These are phyloP conservation scores for Ovis canadensis DNA, from an alignment of 2,113 vertebrate species.

Conservation along the genomic window DNA sequence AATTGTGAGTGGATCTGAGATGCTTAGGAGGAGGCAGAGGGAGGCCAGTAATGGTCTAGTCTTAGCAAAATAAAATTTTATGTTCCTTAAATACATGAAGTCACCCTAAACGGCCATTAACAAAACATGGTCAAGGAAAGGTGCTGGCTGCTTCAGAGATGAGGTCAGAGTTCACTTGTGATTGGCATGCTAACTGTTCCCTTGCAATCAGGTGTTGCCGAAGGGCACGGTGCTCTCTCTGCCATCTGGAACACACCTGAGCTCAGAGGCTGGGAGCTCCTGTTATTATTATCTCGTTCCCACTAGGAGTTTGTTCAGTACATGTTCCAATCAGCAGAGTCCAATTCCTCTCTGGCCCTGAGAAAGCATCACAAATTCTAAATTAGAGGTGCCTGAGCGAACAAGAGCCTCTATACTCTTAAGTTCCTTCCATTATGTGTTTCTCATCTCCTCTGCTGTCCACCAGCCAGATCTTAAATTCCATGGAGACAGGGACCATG, in stretches of 20 bases:
- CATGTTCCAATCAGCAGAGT: constrained; percentile 20
- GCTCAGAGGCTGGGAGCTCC: neutral
- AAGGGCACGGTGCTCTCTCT: neutral
- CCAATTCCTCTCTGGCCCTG: constrained; percentile 37
- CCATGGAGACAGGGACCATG: neutral
- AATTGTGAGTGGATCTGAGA: constrained; percentile 11
- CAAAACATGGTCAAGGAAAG: constrained; percentile 31
- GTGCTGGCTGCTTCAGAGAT: neutral
- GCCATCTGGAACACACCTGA: constrained; percentile 44
- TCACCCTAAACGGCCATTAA: constrained; percentile 38
- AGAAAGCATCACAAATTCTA: constrained; percentile 58
- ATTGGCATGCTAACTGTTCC: constrained; percentile 26
- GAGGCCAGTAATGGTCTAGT: neutral
- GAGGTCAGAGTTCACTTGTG: constrained; percentile 49
- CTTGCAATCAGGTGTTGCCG: neutral
- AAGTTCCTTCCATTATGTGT: constrained; percentile 33
- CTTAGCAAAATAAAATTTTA: constrained; percentile 66
- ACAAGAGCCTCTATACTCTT: neutral
- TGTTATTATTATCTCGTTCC: constrained; percentile 25
- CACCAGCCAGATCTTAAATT: neutral
- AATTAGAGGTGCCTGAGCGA: constrained; percentile 54
- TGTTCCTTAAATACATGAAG: constrained; percentile 62
- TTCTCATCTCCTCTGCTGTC: neutral
- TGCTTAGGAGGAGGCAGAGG: neutral
- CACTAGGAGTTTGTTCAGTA: constrained; percentile 27